A percentile compares a stretch with the other conserved stretches of the same genome.
These are phyloP conservation scores for Cactoblastis cactorum DNA, from an alignment of 2,888 invertebrate species.

Conservation along the genomic window DNA sequence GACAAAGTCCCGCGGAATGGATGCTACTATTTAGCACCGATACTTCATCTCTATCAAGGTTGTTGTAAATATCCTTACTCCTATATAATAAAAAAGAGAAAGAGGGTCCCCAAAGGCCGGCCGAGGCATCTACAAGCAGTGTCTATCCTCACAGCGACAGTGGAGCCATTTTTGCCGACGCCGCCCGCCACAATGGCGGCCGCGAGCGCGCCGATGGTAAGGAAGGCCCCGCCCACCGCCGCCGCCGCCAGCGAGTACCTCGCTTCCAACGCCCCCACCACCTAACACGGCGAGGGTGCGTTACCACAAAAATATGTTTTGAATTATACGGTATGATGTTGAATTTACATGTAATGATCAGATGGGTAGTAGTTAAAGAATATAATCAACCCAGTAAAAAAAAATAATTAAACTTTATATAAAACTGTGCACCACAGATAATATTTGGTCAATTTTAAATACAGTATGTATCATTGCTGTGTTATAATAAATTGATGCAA, in stretches of 20 bases:
- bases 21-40: too few species aligned
- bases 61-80: too few species aligned
- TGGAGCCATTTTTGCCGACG: slow-evolving; percentile 98
- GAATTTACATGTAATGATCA: too few species aligned
- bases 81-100: not conserved
- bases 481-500: too few species aligned
- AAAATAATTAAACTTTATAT: too few species aligned
- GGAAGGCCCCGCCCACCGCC: slow-evolving; percentile 85
- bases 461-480: too few species aligned
- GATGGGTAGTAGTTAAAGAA: too few species aligned
- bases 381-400: too few species aligned
- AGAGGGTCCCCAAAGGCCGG: slow-evolving; percentile 18
- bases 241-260: slow-evolving; percentile 88
- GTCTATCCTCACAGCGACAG: slow-evolving; percentile 94
- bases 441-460: too few species aligned
- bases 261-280: slow-evolving; percentile 81
- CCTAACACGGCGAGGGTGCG: slow-evolving; percentile 38
- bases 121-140: slow-evolving; percentile 2
- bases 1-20: too few species aligned
- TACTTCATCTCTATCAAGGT: too few species aligned
- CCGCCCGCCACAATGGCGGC: slow-evolving; percentile 92
- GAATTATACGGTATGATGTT: not conserved
- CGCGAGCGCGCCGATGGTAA: slow-evolving; percentile 86
- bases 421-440: too few species aligned
- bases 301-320: not conserved